A percentile compares a stretch with the other conserved stretches of the same genome.
Evolutionary conservation across 2,888 invertebrate genomes (phyloP).

Genomic region (Exocentrus adspersus): DNA sequence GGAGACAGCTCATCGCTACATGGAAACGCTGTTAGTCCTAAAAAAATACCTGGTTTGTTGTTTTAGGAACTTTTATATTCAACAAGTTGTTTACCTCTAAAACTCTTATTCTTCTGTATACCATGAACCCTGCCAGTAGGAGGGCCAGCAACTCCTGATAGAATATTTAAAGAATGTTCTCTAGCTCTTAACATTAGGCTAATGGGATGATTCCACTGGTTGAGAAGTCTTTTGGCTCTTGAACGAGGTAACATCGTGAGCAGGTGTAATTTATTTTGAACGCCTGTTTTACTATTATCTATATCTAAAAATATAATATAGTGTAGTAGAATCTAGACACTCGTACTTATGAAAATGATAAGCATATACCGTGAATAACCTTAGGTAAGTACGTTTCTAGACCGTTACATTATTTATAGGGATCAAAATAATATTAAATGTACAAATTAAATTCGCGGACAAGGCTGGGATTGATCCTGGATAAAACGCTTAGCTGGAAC

Average conservation of each 20-base stretch:
- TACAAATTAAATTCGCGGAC: too few relatives aligned
- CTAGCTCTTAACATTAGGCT: conserved; percentile 82
- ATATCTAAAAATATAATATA: conserved; percentile 59
- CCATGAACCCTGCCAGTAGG: conserved; percentile 55
- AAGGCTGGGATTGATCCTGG: too few relatives aligned
- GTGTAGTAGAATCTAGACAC: background rate
- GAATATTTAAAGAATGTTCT: conserved; percentile 82
- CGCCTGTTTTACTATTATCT: conserved; percentile 66
- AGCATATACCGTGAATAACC: background rate
- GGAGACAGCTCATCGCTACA: conserved; percentile 80
- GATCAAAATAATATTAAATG: too few relatives aligned
- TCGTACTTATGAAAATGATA: background rate
- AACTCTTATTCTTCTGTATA: conserved; percentile 49
- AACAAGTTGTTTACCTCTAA: conserved; percentile 44
- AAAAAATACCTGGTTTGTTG: too few relatives aligned
- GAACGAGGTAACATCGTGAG: conserved; percentile 80
- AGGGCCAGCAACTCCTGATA: conserved; percentile 74
- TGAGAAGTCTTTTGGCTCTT: conserved; percentile 79
- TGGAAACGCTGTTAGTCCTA: conserved; percentile 78
- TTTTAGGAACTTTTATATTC: too few relatives aligned
- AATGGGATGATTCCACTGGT: conserved; percentile 80
- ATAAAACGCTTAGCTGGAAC: too few relatives aligned
- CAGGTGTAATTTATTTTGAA: conserved; percentile 77
- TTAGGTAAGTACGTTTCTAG: too few relatives aligned
- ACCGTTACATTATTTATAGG: too few relatives aligned